These are phyloP conservation scores for Melanerpes formicivorus DNA, from an alignment of 2,113 vertebrate genomes.

Conservation along the genomic window DNA sequence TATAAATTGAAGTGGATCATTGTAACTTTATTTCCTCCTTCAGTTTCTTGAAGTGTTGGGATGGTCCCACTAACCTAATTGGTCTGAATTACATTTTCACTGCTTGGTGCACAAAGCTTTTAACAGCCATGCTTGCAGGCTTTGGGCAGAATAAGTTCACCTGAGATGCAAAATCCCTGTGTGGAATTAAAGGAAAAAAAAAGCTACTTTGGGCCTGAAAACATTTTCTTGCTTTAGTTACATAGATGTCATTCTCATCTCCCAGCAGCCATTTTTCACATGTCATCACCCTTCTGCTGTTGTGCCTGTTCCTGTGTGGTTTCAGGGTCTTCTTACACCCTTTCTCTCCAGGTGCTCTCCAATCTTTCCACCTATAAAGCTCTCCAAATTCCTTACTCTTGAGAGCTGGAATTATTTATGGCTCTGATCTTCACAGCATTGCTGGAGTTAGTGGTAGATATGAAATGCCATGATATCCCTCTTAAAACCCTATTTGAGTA, in stretches of 20 bases:
- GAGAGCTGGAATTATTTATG: neutral
- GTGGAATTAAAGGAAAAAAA: neutral
- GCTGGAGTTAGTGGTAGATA: neutral
- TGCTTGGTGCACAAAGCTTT: neutral
- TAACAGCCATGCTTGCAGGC: neutral
- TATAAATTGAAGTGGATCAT: neutral
- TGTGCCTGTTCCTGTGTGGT: neutral
- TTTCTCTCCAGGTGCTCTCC: neutral
- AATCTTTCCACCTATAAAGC: neutral
- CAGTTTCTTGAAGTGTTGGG: neutral
- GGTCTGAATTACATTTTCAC: neutral
- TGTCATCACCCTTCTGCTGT: neutral
- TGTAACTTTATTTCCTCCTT: neutral
- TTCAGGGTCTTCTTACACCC: neutral
- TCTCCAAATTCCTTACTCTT: neutral
- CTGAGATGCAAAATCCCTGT: neutral
- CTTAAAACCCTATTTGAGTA: neutral
- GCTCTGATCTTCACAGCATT: neutral
- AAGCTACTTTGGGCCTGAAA: neutral
- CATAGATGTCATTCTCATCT: neutral
- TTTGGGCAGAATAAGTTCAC: neutral
- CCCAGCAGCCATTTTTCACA: neutral
- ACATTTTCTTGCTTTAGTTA: neutral
- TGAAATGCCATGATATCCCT: neutral
- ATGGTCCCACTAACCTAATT: neutral